A percentile compares a stretch with the other conserved stretches of the same genome.
These are phyloP conservation scores for Globicephala melas DNA, from an alignment of 2,113 vertebrate genomes.

Conservation along the genomic window DNA sequence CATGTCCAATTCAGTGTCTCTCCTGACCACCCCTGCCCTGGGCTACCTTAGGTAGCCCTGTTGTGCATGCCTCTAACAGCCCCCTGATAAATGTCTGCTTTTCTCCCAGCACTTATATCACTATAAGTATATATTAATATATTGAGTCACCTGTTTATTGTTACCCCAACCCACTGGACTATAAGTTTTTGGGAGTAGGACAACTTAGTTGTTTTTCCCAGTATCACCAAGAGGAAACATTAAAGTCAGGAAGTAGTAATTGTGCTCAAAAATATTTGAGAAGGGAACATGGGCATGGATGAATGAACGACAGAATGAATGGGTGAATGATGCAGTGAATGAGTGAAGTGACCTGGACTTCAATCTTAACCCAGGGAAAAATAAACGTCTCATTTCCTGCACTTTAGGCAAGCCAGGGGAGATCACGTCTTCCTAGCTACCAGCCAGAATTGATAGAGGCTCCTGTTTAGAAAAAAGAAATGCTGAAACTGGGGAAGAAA, in stretches of 20 bases:
- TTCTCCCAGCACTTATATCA: accelerated
- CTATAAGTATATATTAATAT: too few species aligned
- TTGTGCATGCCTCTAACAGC: accelerated
- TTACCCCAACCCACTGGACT: too few species aligned
- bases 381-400: not conserved
- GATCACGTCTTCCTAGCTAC: not conserved
- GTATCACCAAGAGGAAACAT: not conserved
- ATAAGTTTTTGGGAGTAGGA: not conserved
- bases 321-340: not conserved
- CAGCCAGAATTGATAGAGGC: not conserved
- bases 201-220: not conserved
- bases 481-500: not conserved
- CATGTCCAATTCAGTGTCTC: accelerated
- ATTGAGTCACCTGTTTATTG: not conserved
- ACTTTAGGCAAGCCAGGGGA: not conserved
- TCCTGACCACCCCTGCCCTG: too few species aligned
- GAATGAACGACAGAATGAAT: not conserved
- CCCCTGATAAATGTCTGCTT: too few species aligned
- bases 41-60: accelerated
- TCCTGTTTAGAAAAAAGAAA: not conserved
- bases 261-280: not conserved
- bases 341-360: not conserved
- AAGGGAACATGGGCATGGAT: not conserved
- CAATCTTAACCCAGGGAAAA: not conserved
- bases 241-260: not conserved